These are phyloP conservation scores for Bucorvus abyssinicus DNA, from an alignment of 2,797 vertebrate genomes.

Conservation along the genomic window DNA sequence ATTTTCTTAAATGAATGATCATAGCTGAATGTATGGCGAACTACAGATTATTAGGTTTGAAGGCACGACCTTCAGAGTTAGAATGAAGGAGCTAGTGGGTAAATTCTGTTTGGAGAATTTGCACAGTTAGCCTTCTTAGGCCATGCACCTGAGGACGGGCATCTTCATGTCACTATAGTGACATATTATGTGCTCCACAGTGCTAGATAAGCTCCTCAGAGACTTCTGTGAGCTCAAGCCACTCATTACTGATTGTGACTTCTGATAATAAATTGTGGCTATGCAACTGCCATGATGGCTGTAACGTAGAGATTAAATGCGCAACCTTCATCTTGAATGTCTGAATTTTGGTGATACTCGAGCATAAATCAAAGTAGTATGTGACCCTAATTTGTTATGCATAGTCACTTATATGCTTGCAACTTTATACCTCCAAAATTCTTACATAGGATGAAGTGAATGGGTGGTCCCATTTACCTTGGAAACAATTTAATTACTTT, in stretches of 20 bases:
- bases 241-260: not conserved
- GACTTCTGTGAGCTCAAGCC: not conserved
- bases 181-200: not conserved
- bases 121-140: not conserved
- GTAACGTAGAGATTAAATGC: not conserved
- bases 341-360: not conserved
- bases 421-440: not conserved
- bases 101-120: not conserved
- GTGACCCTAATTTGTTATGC: not conserved
- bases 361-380: not conserved
- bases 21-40: not conserved
- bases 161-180: not conserved
- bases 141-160: not conserved
- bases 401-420: not conserved
- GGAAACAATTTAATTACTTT: slow-evolving; percentile 22
- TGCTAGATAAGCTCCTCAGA: not conserved
- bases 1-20: not conserved
- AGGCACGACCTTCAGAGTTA: not conserved
- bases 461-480: not conserved
- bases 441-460: not conserved
- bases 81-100: not conserved
- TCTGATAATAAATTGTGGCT: not conserved
- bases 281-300: rapidly evolving
- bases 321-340: not conserved
- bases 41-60: not conserved